Percentiles rank a stretch among this genome's conserved stretches.
Evolutionary conservation across 2,113 vertebrate genomes (phyloP).

Genomic region (Steatornis caripensis): DNA sequence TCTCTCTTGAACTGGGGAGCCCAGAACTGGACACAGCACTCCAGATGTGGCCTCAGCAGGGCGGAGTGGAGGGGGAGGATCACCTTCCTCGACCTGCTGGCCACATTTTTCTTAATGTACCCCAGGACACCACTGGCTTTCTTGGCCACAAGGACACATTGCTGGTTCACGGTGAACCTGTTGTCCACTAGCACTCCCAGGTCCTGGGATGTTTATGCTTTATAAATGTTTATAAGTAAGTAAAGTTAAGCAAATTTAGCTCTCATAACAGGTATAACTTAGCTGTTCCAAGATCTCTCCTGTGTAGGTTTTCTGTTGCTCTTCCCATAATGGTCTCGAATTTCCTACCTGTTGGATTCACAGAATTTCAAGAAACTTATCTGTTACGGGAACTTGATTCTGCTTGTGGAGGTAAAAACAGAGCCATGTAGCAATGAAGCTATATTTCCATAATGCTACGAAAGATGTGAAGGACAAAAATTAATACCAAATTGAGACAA

Average conservation of each 20-base stretch:
- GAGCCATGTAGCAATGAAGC: neutral
- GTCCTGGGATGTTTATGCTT: no score
- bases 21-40: no score
- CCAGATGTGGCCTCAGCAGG: no score
- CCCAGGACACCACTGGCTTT: no score
- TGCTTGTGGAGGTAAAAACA: neutral
- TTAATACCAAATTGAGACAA: neutral
- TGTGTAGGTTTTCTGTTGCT: neutral
- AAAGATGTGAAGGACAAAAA: neutral
- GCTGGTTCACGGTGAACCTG: no score
- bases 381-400: neutral
- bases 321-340: neutral
- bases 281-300: neutral
- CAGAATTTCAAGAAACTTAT: neutral
- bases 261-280: neutral
- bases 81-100: no score
- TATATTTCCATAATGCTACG: neutral
- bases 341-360: neutral
- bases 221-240: neutral
- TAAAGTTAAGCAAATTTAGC: neutral
- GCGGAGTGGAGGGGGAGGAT: no score
- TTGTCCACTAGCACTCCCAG: no score
- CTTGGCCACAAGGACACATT: no score
- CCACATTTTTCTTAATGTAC: no score
- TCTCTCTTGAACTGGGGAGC: no score